Percentiles rank a stretch among this genome's conserved stretches.
Conservation (phyloP, 2,888 invertebrate species). For the Thereva nobilitata region DNA sequence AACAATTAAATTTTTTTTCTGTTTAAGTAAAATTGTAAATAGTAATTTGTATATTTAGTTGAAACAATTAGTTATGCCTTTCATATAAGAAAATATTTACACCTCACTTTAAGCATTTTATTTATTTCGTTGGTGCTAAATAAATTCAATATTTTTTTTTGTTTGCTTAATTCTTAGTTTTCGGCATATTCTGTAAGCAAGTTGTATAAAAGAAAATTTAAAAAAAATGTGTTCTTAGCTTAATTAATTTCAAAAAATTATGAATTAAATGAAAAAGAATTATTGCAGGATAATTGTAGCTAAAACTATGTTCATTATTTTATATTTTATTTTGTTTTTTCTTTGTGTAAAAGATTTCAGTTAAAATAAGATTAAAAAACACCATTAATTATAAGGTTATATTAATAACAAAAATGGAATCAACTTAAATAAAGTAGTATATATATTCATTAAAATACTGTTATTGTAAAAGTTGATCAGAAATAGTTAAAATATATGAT, state of each 20-base stretch:
- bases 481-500: conserved; percentile 22
- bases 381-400: conserved; percentile 19
- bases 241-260: too few relatives aligned
- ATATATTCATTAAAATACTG: conserved; percentile 20
- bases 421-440: conserved; percentile 7
- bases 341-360: too few relatives aligned
- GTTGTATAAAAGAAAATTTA: too few relatives aligned
- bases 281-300: too few relatives aligned
- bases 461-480: conserved; percentile 31
- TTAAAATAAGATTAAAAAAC: conserved; percentile 1
- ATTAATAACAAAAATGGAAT: conserved; percentile 5
- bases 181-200: too few relatives aligned
- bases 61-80: conserved; percentile 12
- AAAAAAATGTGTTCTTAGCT: too few relatives aligned
- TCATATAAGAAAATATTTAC: conserved; percentile 15
- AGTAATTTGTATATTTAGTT: neutral
- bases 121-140: conserved; percentile 33
- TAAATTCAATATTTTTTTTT: conserved; percentile 3
- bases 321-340: too few relatives aligned
- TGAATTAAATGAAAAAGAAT: too few relatives aligned
- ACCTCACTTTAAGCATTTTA: conserved; percentile 24
- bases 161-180: too few relatives aligned
- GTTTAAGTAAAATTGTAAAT: too few relatives aligned
- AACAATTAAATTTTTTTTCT: too few relatives aligned
- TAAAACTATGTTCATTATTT: too few relatives aligned